These are phyloP conservation scores for Drosophila limbata DNA, from an alignment of 2,888 invertebrate species.

Conservation along the genomic window DNA sequence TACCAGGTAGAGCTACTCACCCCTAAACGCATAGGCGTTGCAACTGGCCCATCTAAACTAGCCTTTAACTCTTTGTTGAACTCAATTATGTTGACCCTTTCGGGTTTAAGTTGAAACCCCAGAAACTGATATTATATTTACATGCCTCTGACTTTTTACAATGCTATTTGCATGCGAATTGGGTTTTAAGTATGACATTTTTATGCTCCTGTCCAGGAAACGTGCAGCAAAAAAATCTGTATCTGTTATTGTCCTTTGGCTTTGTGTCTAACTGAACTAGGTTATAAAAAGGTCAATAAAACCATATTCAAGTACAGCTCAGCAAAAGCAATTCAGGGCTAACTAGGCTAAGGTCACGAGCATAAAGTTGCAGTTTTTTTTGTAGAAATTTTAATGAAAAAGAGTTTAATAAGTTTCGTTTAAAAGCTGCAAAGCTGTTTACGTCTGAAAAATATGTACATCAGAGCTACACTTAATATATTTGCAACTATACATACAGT, in stretches of 20 bases:
- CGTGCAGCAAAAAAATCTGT: conserved; percentile 10
- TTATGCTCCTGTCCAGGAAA: conserved; percentile 36
- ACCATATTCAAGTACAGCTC: conserved; percentile 10
- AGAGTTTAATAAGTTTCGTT: not conserved
- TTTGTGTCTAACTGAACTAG: conserved; percentile 6
- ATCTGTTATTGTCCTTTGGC: conserved; percentile 12
- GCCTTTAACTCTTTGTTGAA: conserved; percentile 72
- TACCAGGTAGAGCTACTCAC: conserved; percentile 29
- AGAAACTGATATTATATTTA: conserved; percentile 18
- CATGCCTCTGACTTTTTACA: conserved; percentile 60
- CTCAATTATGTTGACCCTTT: conserved; percentile 73
- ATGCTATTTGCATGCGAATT: conserved; percentile 35
- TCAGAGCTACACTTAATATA: too few species aligned
- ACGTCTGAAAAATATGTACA: too few species aligned
- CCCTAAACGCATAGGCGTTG: conserved; percentile 41
- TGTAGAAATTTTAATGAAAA: conserved; percentile 1
- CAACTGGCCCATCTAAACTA: conserved; percentile 41
- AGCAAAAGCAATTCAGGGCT: not conserved
- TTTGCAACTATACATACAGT: too few species aligned
- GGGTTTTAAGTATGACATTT: conserved; percentile 20
- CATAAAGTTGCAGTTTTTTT: not conserved
- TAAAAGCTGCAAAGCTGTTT: not conserved
- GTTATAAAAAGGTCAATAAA: conserved; percentile 36
- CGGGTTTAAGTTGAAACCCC: conserved; percentile 60
- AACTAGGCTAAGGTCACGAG: not conserved